Base-by-base conservation (phyloP, 2,888 invertebrate genomes). In the Tiliacea citrago region DNA sequence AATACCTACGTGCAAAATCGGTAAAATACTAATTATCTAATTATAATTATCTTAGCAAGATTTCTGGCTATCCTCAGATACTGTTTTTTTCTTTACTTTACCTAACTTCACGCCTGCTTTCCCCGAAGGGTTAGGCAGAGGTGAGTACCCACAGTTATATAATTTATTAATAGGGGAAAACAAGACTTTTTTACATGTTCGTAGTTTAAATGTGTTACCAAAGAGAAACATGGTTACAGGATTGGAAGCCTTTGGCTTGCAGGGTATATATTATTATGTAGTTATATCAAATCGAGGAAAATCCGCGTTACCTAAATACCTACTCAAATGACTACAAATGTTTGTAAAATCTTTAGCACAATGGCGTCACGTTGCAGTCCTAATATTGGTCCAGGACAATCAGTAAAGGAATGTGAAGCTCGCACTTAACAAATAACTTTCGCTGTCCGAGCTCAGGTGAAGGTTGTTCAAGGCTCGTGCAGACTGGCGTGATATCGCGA, bases 321-420 rank as follows among this genome's bases (percentile, higher is more conserved):
- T n/a, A 42, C 42, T n/a, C 35, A 35, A 8, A 6, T 29, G 3
- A 29, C 29, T 18, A 47, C 35, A 10, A 67, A 47, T 53, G 7
- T 61, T 60, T 49, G n/a, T 47, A 18, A 53, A 53, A 45, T 39
- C 53, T 53, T 1, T n/a, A n/a, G 18, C 29, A 45, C 42, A 16
- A 5, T 39, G 35, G 21, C 21, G 0, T 13, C 55, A 57, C 49
- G 63, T 60, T 70, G 68, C 55, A 72, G 62, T 75, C 51, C 21
- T 66, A 63, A 74, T 84, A 47, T 73, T 45, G 21, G 60, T 58
- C 67, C 81, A 72, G 53, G 24, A 65, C 76, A 77, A 77, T 81
- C 77, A 73, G 79, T 29, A 21, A 12, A 74, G 85, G 68, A 72
- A 85, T 86, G 66, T 73, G 65, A 67, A 76, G 71, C 74, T 73